A percentile compares a stretch with the other conserved stretches of the same genome.
phyloP scores from a whole-genome alignment of 2,797 vertebrate genomes.

The Astyanax mexicanus region DNA sequence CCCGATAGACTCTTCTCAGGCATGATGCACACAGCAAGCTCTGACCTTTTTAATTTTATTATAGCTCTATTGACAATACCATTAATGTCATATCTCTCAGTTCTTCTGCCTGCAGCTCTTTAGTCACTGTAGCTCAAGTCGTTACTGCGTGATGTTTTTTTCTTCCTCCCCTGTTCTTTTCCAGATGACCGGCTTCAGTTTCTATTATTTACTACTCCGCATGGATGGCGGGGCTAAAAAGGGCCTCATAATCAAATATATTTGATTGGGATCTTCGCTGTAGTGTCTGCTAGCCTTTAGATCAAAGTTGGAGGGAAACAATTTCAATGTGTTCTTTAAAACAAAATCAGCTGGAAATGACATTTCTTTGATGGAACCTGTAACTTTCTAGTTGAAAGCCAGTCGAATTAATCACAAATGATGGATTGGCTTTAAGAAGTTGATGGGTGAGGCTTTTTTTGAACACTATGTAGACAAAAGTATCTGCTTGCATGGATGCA shows the following conservation, averaged over 20 bases:
- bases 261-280: constrained; percentile 70
- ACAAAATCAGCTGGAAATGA: constrained; percentile 59
- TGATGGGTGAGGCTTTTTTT: too few species aligned
- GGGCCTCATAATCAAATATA: constrained; percentile 73
- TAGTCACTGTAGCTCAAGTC: constrained; percentile 11
- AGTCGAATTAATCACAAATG: constrained; percentile 58
- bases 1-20: not conserved
- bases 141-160: not conserved
- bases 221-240: constrained; percentile 40
- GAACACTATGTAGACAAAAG: too few species aligned
- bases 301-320: constrained; percentile 64
- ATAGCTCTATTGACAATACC: constrained; percentile 56
- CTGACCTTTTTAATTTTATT: constrained; percentile 59
- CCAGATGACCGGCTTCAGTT: constrained; percentile 43
- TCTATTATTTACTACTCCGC: constrained; percentile 54
- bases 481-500: too few species aligned
- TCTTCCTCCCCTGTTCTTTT: not conserved
- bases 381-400: constrained; percentile 64
- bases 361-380: constrained; percentile 68
- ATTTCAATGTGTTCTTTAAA: constrained; percentile 62
- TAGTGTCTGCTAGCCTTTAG: constrained; percentile 67
- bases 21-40: constrained; percentile 17
- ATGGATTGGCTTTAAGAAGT: constrained; percentile 20
- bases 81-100: constrained; percentile 36
- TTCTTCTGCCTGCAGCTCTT: constrained; percentile 20